These are phyloP conservation scores for Caenorhabditis sulstoni DNA, from an alignment of 2,888 invertebrate genomes.

Conservation along the genomic window DNA sequence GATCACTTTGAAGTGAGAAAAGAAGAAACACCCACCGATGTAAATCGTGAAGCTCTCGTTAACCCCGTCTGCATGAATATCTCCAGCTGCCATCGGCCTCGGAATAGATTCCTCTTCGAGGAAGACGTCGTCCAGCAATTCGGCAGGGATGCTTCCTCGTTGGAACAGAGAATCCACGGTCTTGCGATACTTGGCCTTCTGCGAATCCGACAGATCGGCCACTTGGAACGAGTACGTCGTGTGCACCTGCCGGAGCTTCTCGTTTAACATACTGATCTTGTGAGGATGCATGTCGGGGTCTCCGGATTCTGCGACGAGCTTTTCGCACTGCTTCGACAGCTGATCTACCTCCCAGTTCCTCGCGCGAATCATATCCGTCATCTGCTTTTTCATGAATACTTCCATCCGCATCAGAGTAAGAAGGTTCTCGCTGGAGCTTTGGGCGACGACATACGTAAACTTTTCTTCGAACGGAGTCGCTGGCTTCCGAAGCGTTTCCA, in stretches of 20 bases:
- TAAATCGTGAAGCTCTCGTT: constrained; percentile 79
- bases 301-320: constrained; percentile 57
- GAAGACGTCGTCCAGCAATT: constrained; percentile 58
- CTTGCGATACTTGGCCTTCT: constrained; percentile 64
- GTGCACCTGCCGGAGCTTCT: constrained; percentile 74
- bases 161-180: constrained; percentile 65
- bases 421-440: constrained; percentile 54
- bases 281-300: constrained; percentile 70
- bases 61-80: constrained; percentile 47
- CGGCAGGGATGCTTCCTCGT: constrained; percentile 58
- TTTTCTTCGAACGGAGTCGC: constrained; percentile 44
- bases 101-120: constrained; percentile 39
- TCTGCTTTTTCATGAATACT: constrained; percentile 73
- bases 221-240: constrained; percentile 73
- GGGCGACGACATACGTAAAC: constrained; percentile 38
- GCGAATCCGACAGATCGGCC: constrained; percentile 70
- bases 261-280: constrained; percentile 72
- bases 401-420: constrained; percentile 68
- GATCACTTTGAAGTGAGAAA: constrained; percentile 19
- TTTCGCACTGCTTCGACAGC: constrained; percentile 69
- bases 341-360: constrained; percentile 75
- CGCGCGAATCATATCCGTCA: constrained; percentile 71
- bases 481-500: constrained; percentile 9
- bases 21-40: constrained; percentile 63
- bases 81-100: constrained; percentile 15